Evolutionary conservation across 1,140 invertebrate genomes (phyloP), one percentile per base, ranked within the genome.

Genomic region (Holcopasites calliopsidis): DNA sequence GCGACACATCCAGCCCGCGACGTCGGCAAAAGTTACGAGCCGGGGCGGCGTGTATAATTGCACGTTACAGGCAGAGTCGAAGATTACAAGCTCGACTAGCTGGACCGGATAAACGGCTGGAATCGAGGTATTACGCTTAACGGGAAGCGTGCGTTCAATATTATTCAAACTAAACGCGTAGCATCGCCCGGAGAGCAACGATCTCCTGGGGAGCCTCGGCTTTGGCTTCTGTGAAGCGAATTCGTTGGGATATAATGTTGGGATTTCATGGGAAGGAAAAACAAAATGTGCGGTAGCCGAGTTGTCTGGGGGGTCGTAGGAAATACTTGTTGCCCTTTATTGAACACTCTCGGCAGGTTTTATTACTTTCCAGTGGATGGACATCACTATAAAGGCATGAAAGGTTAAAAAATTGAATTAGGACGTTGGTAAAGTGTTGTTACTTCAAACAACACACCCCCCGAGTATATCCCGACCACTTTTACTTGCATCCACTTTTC

Each of bases 91-190:
- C 31, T 65, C 44, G 13, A 23, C 42, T 38, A 50, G 62, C 47
- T 65, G 1, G 28, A 7, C n/a, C 16, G 21, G 21, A 35, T 35
- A 47, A 65, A 52, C 7, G 47, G 3, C 21, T 35, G 21, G 44
- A 64, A 49, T 50, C 47, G 47, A 23, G 7, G 21, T 35, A 35
- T 65, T 52, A 35, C 62, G 62, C 16, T 65, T 65, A 35, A 50
- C 35, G 47, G 28, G 47, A n/a, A 26, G 28, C n/a, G n/a, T 47
- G 13, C 33, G 33, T 38, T 58, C 35, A 58, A 58, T 38, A 21
- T 58, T 23, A 52, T 26, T 65, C 44, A 26, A 65, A 65, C 21
- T 26, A 38, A 11, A 16, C 23, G 35, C 21, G 13, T 60, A 1
- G 50, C 23, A 18, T 60, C 21, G 57, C 33, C 18, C 28, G 16